These are phyloP conservation scores for Anneissia japonica DNA, from an alignment of 35 echinoderm and acorn worm genomes.

Conservation along the genomic window DNA sequence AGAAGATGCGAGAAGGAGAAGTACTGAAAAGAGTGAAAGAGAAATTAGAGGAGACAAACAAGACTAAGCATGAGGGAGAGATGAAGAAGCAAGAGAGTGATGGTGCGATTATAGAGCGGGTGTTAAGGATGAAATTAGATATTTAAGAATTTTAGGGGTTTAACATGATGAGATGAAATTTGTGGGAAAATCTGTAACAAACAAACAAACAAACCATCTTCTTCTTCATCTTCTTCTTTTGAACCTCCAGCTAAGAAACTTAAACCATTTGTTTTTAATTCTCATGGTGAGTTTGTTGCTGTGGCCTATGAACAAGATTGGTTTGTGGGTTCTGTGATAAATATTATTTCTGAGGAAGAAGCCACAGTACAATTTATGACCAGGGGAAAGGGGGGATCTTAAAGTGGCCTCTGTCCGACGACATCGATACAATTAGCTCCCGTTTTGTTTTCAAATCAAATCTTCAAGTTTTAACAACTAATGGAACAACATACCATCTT, in stretches of 20 bases:
- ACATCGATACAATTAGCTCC: not conserved
- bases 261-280: not conserved
- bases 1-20: slow-evolving; percentile 12
- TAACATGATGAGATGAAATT: slow-evolving; percentile 1
- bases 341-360: not conserved
- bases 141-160: slow-evolving; percentile 14
- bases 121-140: slow-evolving; percentile 18
- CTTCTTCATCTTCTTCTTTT: not conserved
- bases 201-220: not conserved
- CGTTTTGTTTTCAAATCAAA: slow-evolving; percentile 12
- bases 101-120: not conserved
- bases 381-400: not conserved
- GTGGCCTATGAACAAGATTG: slow-evolving; percentile 31
- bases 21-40: not conserved
- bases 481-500: slow-evolving; percentile 9
- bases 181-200: not conserved
- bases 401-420: slow-evolving; percentile 7
- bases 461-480: not conserved
- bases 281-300: slow-evolving; percentile 24
- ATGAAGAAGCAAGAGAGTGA: not conserved
- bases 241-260: not conserved
- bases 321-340: slow-evolving; percentile 20
- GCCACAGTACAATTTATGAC: slow-evolving; percentile 23
- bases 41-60: not conserved
- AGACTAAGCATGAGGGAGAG: slow-evolving; percentile 5